phyloP scores from a whole-genome alignment of 1,140 invertebrate genomes.

The Ptiloglossa arizonensis region DNA sequence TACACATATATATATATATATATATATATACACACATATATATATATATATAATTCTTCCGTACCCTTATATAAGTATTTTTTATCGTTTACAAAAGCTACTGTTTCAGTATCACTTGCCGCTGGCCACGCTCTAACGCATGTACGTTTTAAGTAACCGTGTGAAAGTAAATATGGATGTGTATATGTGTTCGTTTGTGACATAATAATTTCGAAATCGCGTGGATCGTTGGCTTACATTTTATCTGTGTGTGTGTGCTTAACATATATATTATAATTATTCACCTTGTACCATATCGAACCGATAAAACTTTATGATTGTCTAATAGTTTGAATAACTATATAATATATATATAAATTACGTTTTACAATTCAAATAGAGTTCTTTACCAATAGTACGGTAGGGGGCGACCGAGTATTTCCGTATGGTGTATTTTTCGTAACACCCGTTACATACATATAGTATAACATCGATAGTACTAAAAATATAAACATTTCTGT shows the following conservation, averaged over 20 bases:
- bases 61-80: conserved; percentile 39
- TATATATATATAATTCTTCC: conserved; percentile 38
- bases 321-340: conserved; percentile 54
- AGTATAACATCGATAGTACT: conserved; percentile 56
- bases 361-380: conserved; percentile 27
- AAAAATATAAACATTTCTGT: conserved; percentile 60
- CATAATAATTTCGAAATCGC: conserved; percentile 25
- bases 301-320: conserved; percentile 61
- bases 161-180: conserved; percentile 1
- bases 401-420: conserved; percentile 53
- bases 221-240: conserved; percentile 21
- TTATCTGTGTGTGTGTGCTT: conserved; percentile 6
- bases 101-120: conserved; percentile 54
- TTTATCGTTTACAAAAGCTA: conserved; percentile 56
- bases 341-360: conserved; percentile 47
- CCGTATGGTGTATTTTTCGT: not conserved
- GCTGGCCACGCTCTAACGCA: conserved; percentile 10
- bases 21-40: not conserved
- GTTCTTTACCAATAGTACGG: conserved; percentile 15
- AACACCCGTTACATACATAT: conserved; percentile 39
- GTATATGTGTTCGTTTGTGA: not conserved
- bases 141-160: conserved; percentile 33
- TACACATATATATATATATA: not conserved
- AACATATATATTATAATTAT: conserved; percentile 29
- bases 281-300: conserved; percentile 55